Conservation (phyloP, 2,888 invertebrate species). For the Pristionchus fissidentatus region DNA sequence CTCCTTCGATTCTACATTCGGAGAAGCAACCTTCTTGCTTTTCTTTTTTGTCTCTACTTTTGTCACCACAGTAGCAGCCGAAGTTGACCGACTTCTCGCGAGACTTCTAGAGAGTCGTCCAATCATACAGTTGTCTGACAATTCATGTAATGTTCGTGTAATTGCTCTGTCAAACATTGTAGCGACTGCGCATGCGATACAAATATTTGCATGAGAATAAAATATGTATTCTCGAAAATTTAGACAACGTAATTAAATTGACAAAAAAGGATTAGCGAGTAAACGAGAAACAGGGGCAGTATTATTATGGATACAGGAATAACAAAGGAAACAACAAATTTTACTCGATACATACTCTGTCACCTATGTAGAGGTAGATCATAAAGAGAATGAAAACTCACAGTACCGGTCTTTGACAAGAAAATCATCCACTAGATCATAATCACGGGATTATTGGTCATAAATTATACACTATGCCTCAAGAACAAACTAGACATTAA, state of each 20-base stretch:
- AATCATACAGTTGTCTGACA: slow-evolving; percentile 2
- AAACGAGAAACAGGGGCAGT: slow-evolving; percentile 7
- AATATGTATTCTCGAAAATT: not conserved
- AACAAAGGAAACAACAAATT: slow-evolving; percentile 2
- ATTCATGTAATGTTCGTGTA: not conserved
- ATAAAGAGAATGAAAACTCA: slow-evolving; percentile 22
- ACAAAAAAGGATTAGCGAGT: slow-evolving; percentile 32
- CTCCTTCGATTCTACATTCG: slow-evolving; percentile 1
- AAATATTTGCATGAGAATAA: not conserved
- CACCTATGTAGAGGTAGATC: not conserved
- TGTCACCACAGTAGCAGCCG: not conserved
- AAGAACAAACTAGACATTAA: not conserved
- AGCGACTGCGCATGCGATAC: slow-evolving; percentile 28
- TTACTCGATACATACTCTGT: slow-evolving; percentile 32
- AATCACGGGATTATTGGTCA: not conserved
- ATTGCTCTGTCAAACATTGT: not conserved
- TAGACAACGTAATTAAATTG: slow-evolving; percentile 22
- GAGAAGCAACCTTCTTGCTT: not conserved
- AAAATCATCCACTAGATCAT: slow-evolving; percentile 31
- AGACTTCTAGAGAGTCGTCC: not conserved
- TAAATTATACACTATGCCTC: slow-evolving; percentile 20
- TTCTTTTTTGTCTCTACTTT: not conserved
- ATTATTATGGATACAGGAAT: slow-evolving; percentile 29
- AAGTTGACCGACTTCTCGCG: not conserved
- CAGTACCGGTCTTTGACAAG: slow-evolving; percentile 13